Base-by-base conservation (phyloP, 2,797 vertebrate genomes). In the Distichodus sexfasciatus region DNA sequence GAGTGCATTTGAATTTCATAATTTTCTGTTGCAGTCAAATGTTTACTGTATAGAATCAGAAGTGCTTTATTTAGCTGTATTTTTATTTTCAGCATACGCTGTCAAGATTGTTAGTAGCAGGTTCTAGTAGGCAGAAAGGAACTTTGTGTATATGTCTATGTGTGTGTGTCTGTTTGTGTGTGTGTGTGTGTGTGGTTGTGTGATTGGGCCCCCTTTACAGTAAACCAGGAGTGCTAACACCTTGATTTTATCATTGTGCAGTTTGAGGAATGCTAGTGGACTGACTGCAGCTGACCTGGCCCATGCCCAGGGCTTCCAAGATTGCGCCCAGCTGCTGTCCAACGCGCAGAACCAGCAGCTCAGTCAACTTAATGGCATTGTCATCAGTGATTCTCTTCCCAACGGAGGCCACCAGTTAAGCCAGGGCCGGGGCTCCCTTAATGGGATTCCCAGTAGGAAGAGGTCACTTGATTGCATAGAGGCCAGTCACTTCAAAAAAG, bases 261-360 rank as follows among this genome's bases (percentile, higher is more conserved):
- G 97, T 92, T 93, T 98, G 87, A 97, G 95, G 93, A 99, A 98
- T 92, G 96, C 95, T 92, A 97, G 92, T 92, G 97, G 95, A 92
- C 93, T 98, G 96, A 96, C 95, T 17, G 94, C 96, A 84, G 97
- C 97, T 81, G 96, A 99, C 91, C 93, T 99, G 92, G 97, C 97
- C 85, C 94, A 95, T 78, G 94, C 96, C 89, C 97, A 99, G 92
- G 97, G 97, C 80, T 99, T 99, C 93, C 93, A 87, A 78, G 94
- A 97, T 84, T 98, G 97, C 69, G 92, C 95, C 81, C 95, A 93
- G 90, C 92, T 97, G 90, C 95, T 99, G 86, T 94, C 94, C 91
- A 96, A 95, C 90, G 92, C 96, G 86, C 97, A 96, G 92, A 97
- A 94, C 85, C 92, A 89, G 79, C 89, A 93, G 88, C 88, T 88